phyloP scores from a whole-genome alignment of 2,888 invertebrate species.

The Lissonota sp. region DNA sequence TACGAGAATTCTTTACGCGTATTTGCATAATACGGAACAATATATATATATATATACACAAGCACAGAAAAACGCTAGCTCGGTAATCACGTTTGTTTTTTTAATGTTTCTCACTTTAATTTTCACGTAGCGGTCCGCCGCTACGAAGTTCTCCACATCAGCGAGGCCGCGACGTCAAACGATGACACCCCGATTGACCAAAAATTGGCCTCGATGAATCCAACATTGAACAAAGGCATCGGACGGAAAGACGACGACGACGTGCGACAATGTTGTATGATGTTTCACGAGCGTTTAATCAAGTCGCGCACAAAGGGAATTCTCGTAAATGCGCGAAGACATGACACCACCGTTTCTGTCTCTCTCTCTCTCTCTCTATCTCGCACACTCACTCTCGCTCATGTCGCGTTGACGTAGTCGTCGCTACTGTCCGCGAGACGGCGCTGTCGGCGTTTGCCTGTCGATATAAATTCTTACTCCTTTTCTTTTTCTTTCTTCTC shows the following conservation, averaged over 20 bases:
- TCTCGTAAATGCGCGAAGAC: slow-evolving; percentile 66
- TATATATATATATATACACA: no score
- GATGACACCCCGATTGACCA: slow-evolving; percentile 32
- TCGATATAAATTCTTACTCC: slow-evolving; percentile 17
- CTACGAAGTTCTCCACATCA: slow-evolving; percentile 63
- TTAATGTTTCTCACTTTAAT: slow-evolving; percentile 2
- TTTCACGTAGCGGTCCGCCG: slow-evolving; percentile 47
- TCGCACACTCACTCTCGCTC: slow-evolving; percentile 32
- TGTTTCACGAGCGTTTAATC: slow-evolving; percentile 33
- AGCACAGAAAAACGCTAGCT: no score
- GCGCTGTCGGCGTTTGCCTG: slow-evolving; percentile 23
- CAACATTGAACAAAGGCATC: slow-evolving; percentile 59
- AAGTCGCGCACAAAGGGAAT: slow-evolving; percentile 66
- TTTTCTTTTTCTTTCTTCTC: slow-evolving; percentile 8
- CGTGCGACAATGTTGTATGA: slow-evolving; percentile 1
- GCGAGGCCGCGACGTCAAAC: slow-evolving; percentile 51
- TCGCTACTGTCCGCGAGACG: slow-evolving; percentile 23
- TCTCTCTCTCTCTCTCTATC: slow-evolving; percentile 39
- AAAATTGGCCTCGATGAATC: neutral
- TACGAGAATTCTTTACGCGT: neutral
- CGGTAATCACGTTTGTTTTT: neutral
- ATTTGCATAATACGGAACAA: no score
- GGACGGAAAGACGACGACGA: slow-evolving; percentile 28
- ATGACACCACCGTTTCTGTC: slow-evolving; percentile 65
- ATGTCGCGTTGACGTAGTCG: slow-evolving; percentile 61